A percentile compares a stretch with the other conserved stretches of the same genome.
Conservation (phyloP, 1,140 invertebrate species). For the Calephelis virginiensis region DNA sequence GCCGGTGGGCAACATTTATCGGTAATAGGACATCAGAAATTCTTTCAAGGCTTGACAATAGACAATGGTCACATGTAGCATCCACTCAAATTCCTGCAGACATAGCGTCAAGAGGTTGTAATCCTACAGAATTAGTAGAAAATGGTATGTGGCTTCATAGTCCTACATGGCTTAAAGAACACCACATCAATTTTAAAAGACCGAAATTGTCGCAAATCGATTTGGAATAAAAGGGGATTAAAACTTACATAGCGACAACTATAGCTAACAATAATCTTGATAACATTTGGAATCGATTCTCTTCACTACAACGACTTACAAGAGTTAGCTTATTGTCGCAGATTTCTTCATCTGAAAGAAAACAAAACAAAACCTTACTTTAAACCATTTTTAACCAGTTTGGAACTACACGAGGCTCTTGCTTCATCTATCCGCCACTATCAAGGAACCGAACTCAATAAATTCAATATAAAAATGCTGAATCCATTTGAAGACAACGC, state of each 20-base stretch:
- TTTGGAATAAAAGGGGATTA: slow-evolving; percentile 1
- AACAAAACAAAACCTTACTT: background rate
- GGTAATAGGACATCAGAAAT: no score
- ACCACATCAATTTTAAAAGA: background rate
- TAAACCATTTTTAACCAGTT: background rate
- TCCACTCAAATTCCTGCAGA: slow-evolving; percentile 29
- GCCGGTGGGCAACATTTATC: no score
- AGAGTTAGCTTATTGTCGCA: background rate
- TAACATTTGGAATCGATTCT: background rate
- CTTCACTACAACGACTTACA: background rate
- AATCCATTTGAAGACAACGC: background rate
- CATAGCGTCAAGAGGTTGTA: slow-evolving; percentile 26
- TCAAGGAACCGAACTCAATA: background rate
- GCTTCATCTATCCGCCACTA: background rate
- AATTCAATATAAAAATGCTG: background rate
- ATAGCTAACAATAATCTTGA: background rate
- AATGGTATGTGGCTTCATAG: slow-evolving; percentile 3
- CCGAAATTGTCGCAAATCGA: background rate
- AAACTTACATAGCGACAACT: background rate
- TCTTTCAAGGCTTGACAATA: slow-evolving; percentile 20
- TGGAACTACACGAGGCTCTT: background rate
- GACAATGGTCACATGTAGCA: slow-evolving; percentile 28
- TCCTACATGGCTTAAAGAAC: slow-evolving; percentile 1
- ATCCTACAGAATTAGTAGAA: slow-evolving; percentile 4
- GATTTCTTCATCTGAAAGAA: slow-evolving; percentile 2